Percentiles rank a stretch among this genome's conserved stretches.
These are phyloP conservation scores for Enhydra lutris DNA, from an alignment of 2,113 vertebrate genomes.

Conservation along the genomic window DNA sequence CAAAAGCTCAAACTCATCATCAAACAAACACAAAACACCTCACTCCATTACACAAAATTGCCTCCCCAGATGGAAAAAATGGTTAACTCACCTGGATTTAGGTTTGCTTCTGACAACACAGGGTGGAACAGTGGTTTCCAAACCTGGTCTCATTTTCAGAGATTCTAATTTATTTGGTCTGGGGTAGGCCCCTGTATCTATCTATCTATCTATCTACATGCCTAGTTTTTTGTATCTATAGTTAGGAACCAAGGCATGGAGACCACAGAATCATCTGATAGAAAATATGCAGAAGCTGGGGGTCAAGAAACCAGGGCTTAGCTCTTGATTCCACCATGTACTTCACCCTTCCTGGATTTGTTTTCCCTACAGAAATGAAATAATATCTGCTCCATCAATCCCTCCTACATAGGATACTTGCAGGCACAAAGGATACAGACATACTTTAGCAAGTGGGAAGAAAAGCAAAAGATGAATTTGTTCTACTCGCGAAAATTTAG, in stretches of 20 bases:
- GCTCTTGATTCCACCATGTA: background rate
- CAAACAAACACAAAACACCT: background rate
- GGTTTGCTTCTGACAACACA: background rate
- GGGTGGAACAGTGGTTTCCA: background rate
- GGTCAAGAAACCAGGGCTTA: background rate
- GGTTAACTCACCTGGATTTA: background rate
- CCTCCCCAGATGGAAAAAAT: background rate
- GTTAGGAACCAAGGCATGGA: background rate
- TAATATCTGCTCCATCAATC: background rate
- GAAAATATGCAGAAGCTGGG: background rate
- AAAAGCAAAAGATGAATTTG: slow-evolving; percentile 1
- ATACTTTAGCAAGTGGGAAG: slow-evolving; percentile 39
- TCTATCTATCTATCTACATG: background rate
- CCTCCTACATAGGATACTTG: slow-evolving; percentile 10
- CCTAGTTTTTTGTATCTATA: background rate
- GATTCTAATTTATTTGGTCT: background rate
- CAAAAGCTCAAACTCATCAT: slow-evolving; percentile 3
- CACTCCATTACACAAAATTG: background rate
- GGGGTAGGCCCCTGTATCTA: background rate
- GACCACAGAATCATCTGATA: background rate
- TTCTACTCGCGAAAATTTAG: slow-evolving; percentile 19
- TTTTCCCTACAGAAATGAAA: slow-evolving; percentile 16
- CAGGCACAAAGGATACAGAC: background rate
- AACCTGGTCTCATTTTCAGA: background rate
- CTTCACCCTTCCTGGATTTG: background rate